Percentiles rank a stretch among this genome's conserved stretches.
Conservation (phyloP, 2,797 vertebrate species). For the Sebastes hopkinsi region DNA sequence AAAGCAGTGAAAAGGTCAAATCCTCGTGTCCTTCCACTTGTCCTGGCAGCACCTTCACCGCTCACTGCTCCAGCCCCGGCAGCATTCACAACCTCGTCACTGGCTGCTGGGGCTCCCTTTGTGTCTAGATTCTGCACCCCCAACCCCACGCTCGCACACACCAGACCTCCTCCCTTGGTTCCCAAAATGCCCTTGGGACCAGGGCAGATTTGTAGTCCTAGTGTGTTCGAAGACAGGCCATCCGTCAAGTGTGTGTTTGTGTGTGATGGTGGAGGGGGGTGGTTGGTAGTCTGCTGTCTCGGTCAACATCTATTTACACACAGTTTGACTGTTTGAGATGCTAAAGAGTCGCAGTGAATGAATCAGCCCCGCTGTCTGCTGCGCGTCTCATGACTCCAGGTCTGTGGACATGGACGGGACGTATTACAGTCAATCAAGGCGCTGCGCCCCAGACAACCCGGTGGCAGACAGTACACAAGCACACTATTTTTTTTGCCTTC, state of each 20-base stretch:
- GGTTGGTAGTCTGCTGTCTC: slow-evolving; percentile 60
- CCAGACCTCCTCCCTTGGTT: slow-evolving; percentile 61
- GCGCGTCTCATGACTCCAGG: slow-evolving; percentile 46
- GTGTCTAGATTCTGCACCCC: slow-evolving; percentile 75
- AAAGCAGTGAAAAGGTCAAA: slow-evolving; percentile 37
- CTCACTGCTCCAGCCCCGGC: slow-evolving; percentile 14
- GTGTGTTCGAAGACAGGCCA: slow-evolving; percentile 72
- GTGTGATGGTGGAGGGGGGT: slow-evolving; percentile 23
- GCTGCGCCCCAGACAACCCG: slow-evolving; percentile 20
- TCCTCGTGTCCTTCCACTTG: slow-evolving; percentile 6
- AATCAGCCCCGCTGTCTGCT: slow-evolving; percentile 59
- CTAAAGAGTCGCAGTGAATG: slow-evolving; percentile 53
- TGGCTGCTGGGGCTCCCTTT: slow-evolving; percentile 72
- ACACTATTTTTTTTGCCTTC: background rate
- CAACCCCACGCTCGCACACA: slow-evolving; percentile 8
- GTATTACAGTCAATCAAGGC: slow-evolving; percentile 46
- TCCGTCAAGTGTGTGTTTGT: slow-evolving; percentile 64
- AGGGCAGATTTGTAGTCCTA: slow-evolving; percentile 75
- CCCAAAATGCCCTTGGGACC: slow-evolving; percentile 77
- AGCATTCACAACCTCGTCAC: slow-evolving; percentile 44
- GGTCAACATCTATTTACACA: slow-evolving; percentile 72
- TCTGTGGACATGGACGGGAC: slow-evolving; percentile 28
- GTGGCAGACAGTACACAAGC: slow-evolving; percentile 37
- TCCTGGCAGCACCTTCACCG: slow-evolving; percentile 22
- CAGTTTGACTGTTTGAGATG: slow-evolving; percentile 64